phyloP scores from a whole-genome alignment of 2,113 vertebrate genomes.

The Dissostichus mawsoni region DNA sequence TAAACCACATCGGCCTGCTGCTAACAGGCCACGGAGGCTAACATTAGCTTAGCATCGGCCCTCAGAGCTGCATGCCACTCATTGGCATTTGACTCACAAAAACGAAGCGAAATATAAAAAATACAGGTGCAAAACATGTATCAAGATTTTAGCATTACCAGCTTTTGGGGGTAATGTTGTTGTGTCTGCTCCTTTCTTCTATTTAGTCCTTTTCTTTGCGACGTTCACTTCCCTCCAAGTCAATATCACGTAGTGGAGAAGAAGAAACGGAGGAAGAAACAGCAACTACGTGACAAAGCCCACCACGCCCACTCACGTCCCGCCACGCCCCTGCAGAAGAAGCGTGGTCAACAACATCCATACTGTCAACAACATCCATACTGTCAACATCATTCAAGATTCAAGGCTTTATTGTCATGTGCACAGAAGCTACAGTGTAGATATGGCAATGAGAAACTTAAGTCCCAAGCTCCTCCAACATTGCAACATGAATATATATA shows the following conservation, averaged over 20 bases:
- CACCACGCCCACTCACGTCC: constrained; percentile 35
- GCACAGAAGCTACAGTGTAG: too few species aligned
- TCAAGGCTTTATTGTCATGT: too few species aligned
- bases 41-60: constrained; percentile 38
- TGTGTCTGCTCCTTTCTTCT: constrained; percentile 35
- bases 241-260: constrained; percentile 42
- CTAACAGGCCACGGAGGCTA: constrained; percentile 62
- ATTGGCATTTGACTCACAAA: background rate
- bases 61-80: constrained; percentile 31
- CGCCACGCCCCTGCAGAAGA: constrained; percentile 48
- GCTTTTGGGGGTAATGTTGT: constrained; percentile 14
- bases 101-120: background rate
- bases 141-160: constrained; percentile 42
- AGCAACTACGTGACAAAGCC: constrained; percentile 36
- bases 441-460: too few species aligned
- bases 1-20: constrained; percentile 69
- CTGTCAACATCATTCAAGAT: too few species aligned
- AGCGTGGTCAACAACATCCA: constrained; percentile 10
- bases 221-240: constrained; percentile 51
- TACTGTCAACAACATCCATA: too few species aligned
- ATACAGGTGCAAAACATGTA: accelerated
- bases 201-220: constrained; percentile 10
- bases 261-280: constrained; percentile 35
- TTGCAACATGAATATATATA: too few species aligned
- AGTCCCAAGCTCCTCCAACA: too few species aligned